Conservation (phyloP, 2,113 vertebrate genomes). For the Megaceryle torquata region DNA sequence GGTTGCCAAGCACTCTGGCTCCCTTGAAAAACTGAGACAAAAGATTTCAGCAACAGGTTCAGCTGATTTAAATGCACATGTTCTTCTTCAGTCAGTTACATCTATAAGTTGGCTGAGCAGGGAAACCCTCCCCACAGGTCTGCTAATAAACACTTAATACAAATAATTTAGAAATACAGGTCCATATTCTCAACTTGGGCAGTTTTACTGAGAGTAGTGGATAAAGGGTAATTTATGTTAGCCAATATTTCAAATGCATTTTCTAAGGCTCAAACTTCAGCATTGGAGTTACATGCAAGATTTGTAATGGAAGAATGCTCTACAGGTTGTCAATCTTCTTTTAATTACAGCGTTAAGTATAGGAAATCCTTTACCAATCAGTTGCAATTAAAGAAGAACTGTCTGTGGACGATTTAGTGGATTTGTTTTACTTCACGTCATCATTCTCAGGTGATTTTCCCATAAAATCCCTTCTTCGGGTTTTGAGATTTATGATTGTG, state of each 20-base stretch:
- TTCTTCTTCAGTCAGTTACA: background rate
- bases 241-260: background rate
- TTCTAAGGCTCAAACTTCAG: background rate
- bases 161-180: background rate
- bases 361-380: slow-evolving; percentile 26
- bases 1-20: background rate
- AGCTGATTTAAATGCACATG: background rate
- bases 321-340: background rate
- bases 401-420: background rate
- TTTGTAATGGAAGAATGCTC: background rate
- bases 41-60: background rate
- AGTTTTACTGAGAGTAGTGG: background rate
- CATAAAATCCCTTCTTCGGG: background rate
- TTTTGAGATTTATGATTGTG: background rate
- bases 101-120: background rate
- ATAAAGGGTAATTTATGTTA: background rate
- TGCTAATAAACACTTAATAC: background rate
- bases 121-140: background rate
- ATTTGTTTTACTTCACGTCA: background rate
- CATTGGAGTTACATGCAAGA: background rate
- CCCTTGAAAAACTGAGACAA: background rate
- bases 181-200: background rate
- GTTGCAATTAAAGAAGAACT: slow-evolving; percentile 20
- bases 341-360: background rate
- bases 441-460: background rate